These are phyloP conservation scores for Proisotoma minuta DNA, from an alignment of 2,888 invertebrate species.

Conservation along the genomic window DNA sequence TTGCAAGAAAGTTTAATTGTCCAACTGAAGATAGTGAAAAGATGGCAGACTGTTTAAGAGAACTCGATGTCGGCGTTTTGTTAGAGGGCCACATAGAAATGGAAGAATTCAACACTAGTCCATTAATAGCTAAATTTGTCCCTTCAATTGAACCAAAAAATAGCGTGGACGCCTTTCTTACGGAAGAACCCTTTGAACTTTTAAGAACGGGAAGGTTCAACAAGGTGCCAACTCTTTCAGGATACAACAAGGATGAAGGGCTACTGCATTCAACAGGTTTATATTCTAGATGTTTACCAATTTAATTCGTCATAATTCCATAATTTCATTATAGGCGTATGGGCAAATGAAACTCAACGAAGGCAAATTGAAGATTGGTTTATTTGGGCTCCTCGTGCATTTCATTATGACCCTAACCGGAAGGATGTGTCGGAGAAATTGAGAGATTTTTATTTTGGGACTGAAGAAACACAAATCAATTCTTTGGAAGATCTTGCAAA, in stretches of 20 bases:
- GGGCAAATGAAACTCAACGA: conserved; percentile 29
- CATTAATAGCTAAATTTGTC: conserved; percentile 30
- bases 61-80: not conserved
- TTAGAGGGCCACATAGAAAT: not conserved
- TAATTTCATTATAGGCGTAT: conserved; percentile 12
- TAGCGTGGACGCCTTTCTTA: conserved; percentile 37
- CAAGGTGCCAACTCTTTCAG: conserved; percentile 38
- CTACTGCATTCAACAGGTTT: conserved; percentile 27
- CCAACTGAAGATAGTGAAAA: conserved; percentile 12
- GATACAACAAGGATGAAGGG: conserved; percentile 34
- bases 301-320: not conserved
- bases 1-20: conserved; percentile 22
- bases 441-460: conserved; percentile 34
- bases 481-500: conserved; percentile 12
- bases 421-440: conserved; percentile 21
- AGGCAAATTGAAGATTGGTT: conserved; percentile 32
- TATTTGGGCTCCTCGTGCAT: conserved; percentile 18
- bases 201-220: conserved; percentile 30
- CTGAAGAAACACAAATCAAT: conserved; percentile 17
- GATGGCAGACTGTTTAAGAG: conserved; percentile 20
- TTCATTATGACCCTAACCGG: conserved; percentile 20
- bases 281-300: not conserved
- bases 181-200: conserved; percentile 33
- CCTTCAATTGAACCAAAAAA: conserved; percentile 37
- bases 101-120: not conserved